Evolutionary conservation across 2,888 invertebrate genomes (phyloP).

Genomic region (Agrotis exclamationis): DNA sequence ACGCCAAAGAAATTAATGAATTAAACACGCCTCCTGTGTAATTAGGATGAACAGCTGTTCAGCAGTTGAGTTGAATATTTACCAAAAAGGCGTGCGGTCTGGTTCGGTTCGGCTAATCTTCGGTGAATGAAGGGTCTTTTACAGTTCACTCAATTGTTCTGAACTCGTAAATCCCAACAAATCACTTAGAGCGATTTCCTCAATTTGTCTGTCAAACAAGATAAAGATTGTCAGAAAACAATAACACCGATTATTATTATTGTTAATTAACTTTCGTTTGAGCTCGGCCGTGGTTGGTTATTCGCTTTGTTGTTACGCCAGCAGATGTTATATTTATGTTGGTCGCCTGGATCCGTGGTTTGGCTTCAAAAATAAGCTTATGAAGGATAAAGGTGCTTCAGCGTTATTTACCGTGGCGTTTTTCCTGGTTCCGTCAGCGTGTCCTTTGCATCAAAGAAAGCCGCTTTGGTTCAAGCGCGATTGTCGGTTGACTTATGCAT

Average conservation of each 20-base stretch:
- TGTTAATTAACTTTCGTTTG: constrained; percentile 65
- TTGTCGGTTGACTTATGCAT: constrained; percentile 1
- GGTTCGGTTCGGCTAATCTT: constrained; percentile 45
- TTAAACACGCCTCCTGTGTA: constrained; percentile 43
- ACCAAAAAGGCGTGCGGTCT: constrained; percentile 45
- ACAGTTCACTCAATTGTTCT: constrained; percentile 60
- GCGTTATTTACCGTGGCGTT: constrained; percentile 5
- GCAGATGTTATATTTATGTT: constrained; percentile 40
- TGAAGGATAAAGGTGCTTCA: constrained; percentile 5
- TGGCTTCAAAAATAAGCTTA: constrained; percentile 25
- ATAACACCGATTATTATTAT: constrained; percentile 62
- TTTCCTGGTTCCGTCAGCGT: not conserved
- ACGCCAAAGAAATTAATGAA: constrained; percentile 40
- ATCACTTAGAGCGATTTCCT: constrained; percentile 61
- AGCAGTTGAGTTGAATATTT: constrained; percentile 29
- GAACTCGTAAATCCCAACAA: constrained; percentile 59
- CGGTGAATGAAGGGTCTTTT: constrained; percentile 56
- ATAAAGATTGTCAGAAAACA: constrained; percentile 65
- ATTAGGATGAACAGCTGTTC: constrained; percentile 58
- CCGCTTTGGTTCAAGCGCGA: not conserved
- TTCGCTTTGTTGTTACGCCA: constrained; percentile 46
- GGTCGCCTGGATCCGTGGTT: constrained; percentile 16
- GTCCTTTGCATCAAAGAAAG: constrained; percentile 22
- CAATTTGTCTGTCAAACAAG: constrained; percentile 65
- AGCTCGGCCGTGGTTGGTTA: constrained; percentile 37